Conservation (phyloP, 2,888 invertebrate genomes). For the Plagiodera versicolora region DNA sequence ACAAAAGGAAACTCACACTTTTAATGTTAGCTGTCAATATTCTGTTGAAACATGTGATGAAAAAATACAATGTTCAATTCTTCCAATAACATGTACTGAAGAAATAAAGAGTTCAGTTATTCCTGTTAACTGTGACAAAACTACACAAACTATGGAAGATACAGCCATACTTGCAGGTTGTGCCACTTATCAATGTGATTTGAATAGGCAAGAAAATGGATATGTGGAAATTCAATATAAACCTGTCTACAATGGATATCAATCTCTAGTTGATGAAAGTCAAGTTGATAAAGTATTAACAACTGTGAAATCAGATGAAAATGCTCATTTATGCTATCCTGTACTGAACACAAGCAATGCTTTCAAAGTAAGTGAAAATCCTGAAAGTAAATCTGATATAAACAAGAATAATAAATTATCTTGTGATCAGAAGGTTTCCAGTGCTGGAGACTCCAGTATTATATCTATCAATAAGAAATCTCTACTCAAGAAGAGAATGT, state of each 20-base stretch:
- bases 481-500: too few relatives aligned
- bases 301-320: background rate
- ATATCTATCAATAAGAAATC: too few relatives aligned
- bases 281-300: background rate
- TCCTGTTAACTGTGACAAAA: background rate
- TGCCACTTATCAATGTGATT: background rate
- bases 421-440: too few relatives aligned
- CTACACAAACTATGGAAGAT: background rate
- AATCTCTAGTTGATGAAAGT: background rate
- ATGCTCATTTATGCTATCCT: too few relatives aligned
- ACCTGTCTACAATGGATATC: background rate
- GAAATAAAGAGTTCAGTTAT: slow-evolving; percentile 1
- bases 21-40: slow-evolving; percentile 4
- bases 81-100: background rate
- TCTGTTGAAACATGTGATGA: slow-evolving; percentile 3
- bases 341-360: too few relatives aligned
- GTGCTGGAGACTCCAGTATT: too few relatives aligned
- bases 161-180: background rate
- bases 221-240: background rate
- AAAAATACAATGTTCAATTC: slow-evolving; percentile 6
- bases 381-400: background rate
- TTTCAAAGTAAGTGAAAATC: background rate
- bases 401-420: background rate
- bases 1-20: slow-evolving; percentile 1
- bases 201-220: background rate